Base-by-base conservation (phyloP, 2,113 vertebrate genomes). In the Pollachius pollachius region DNA sequence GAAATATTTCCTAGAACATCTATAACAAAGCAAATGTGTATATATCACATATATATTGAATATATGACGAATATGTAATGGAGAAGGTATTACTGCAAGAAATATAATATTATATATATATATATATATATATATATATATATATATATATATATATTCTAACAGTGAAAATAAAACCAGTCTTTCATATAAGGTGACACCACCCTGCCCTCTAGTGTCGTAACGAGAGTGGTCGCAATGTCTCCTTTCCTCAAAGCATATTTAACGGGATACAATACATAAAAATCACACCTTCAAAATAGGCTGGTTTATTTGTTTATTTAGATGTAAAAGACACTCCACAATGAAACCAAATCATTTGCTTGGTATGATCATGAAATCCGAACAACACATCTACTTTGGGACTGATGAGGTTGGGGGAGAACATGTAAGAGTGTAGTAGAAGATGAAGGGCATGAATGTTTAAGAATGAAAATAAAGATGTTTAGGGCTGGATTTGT, bases 291-390 rank as follows among this genome's bases (percentile, higher is more conserved):
- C 9, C 25, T 66, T 17, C 17, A 54, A 21, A 12, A 58, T 68
- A 63, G 23, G 85, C 89, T 84, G 87, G 85, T 91, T 87, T 88
- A 87, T 89, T 88, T 77, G 80, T 99, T 99, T 99, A 99, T 60
- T 98, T 98, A 85, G 94, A 94, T 96, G 95, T 98, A 96, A 95
- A 95, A 25, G 92, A 94, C 95, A 98, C 93, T 96, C 93, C 95
- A 98, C 96, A 98, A 97, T 93, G 95, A 97, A 99, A 97, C 93
- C 95, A 96, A 96, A 94, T 93, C 91, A 94, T 94, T 96, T 96
- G 94, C 87, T 96, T 92, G 91, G 93, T 87, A 94, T 94, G 94
- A 94, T 97, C 90, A 95, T 96, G 93, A 96, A 96, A 94, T 95
- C 88, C 94, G 94, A 98, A 96, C 93, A 91, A 94, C 93, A 94